phyloP scores from a whole-genome alignment of 2,888 invertebrate genomes.

The Ichneumon xanthorius region DNA sequence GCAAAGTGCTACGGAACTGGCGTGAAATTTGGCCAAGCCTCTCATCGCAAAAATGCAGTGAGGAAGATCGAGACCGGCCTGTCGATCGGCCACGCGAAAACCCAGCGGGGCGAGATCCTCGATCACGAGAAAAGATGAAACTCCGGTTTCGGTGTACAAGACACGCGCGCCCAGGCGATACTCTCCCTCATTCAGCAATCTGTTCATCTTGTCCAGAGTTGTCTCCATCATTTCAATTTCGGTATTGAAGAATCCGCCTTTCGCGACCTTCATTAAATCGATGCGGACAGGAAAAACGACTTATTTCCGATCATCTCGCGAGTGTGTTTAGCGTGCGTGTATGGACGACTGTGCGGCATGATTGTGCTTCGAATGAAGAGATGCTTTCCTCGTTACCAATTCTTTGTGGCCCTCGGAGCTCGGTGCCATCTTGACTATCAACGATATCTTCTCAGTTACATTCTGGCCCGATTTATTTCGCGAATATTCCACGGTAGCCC shows the following conservation, averaged over 20 bases:
- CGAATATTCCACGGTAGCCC: conserved; percentile 74
- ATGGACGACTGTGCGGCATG: background rate
- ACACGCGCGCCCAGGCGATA: conserved; percentile 77
- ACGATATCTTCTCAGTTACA: conserved; percentile 73
- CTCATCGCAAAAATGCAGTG: conserved; percentile 85
- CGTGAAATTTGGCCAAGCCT: conserved; percentile 87
- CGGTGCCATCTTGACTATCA: conserved; percentile 83
- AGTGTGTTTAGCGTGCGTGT: background rate
- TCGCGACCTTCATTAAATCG: conserved; percentile 66
- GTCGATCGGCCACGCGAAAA: conserved; percentile 86
- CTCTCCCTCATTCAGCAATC: conserved; percentile 69
- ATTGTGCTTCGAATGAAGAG: background rate
- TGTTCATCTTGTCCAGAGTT: conserved; percentile 79
- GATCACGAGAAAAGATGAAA: conserved; percentile 84
- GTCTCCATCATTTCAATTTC: conserved; percentile 81
- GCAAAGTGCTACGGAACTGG: conserved; percentile 86
- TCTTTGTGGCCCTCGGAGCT: conserved; percentile 83
- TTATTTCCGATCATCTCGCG: background rate
- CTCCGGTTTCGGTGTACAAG: conserved; percentile 78
- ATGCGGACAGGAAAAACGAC: background rate
- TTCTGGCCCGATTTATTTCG: conserved; percentile 63
- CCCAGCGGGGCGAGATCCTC: conserved; percentile 87
- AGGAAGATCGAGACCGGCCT: conserved; percentile 86
- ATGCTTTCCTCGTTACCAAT: conserved; percentile 70
- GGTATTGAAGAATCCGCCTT: conserved; percentile 73